Evolutionary conservation across 1,140 invertebrate species (phyloP).

Genomic region (Drosophila micromelanica): DNA sequence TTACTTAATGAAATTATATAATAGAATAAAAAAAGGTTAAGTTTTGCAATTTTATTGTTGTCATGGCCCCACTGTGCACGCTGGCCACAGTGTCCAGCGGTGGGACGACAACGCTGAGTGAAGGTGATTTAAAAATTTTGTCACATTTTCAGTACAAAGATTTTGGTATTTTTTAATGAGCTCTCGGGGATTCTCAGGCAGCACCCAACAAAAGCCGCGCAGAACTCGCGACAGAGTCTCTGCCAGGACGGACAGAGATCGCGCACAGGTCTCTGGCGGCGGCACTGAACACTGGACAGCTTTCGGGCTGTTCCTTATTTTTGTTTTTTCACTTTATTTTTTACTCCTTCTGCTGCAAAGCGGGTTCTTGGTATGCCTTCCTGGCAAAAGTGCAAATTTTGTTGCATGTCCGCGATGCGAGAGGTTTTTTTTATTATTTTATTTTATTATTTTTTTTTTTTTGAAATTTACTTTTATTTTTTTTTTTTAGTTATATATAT

Average conservation of each 20-base stretch:
- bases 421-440: constrained; percentile 13
- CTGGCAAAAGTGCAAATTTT: constrained; percentile 75
- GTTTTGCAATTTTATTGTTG: background rate
- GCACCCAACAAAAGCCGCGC: constrained; percentile 12
- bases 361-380: constrained; percentile 44
- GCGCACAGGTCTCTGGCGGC: background rate
- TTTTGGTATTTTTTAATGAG: constrained; percentile 84
- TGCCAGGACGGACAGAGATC: constrained; percentile 17
- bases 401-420: constrained; percentile 45
- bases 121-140: constrained; percentile 84
- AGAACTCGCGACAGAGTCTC: constrained; percentile 1
- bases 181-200: constrained; percentile 76
- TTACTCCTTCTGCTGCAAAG: constrained; percentile 45
- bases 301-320: constrained; percentile 24
- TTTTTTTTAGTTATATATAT: constrained; percentile 3
- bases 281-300: background rate
- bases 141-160: constrained; percentile 84
- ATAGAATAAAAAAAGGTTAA: too few relatives aligned
- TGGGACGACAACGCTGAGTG: constrained; percentile 58
- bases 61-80: constrained; percentile 23
- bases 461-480: constrained; percentile 5
- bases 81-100: constrained; percentile 22
- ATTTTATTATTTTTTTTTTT: constrained; percentile 2
- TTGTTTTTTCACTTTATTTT: constrained; percentile 24
- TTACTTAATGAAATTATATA: too few relatives aligned